Conservation (phyloP, 2,888 invertebrate species). For the Acanthococcus lagerstroemiae region DNA sequence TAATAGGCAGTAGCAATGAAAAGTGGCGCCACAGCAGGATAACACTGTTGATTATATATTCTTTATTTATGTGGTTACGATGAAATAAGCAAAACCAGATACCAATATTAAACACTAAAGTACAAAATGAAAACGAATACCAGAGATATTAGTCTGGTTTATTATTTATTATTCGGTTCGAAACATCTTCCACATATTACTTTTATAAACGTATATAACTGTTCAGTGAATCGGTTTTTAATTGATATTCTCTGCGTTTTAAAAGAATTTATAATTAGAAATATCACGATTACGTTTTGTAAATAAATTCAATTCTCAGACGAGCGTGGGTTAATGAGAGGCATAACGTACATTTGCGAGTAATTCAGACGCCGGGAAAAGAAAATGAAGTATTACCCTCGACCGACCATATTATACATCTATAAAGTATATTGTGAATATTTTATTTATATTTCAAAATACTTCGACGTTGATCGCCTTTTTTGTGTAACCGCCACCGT, state of each 20-base stretch:
- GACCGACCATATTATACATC: too few species aligned
- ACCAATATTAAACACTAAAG: too few species aligned
- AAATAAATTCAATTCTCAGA: conserved; percentile 15
- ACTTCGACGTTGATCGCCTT: too few species aligned
- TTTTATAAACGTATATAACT: too few species aligned
- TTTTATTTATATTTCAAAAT: too few species aligned
- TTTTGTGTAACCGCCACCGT: too few species aligned
- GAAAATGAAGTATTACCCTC: too few species aligned
- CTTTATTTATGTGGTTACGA: conserved; percentile 14
- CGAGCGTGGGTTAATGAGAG: background rate
- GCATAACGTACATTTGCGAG: too few species aligned
- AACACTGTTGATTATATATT: conserved; percentile 23
- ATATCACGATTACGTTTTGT: conserved; percentile 23
- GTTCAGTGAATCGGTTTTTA: conserved; percentile 18
- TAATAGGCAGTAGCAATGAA: conserved; percentile 28
- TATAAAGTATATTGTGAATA: too few species aligned
- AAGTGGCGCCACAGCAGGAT: conserved; percentile 28
- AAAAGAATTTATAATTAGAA: conserved; percentile 26
- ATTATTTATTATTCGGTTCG: conserved; percentile 24
- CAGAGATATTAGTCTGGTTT: conserved; percentile 26
- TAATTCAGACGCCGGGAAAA: too few species aligned
- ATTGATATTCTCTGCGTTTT: conserved; percentile 15
- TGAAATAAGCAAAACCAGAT: conserved; percentile 18
- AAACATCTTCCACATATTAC: background rate
- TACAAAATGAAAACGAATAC: too few species aligned